Conservation (phyloP, 2,888 invertebrate species). For the Zele albiditarsus region DNA sequence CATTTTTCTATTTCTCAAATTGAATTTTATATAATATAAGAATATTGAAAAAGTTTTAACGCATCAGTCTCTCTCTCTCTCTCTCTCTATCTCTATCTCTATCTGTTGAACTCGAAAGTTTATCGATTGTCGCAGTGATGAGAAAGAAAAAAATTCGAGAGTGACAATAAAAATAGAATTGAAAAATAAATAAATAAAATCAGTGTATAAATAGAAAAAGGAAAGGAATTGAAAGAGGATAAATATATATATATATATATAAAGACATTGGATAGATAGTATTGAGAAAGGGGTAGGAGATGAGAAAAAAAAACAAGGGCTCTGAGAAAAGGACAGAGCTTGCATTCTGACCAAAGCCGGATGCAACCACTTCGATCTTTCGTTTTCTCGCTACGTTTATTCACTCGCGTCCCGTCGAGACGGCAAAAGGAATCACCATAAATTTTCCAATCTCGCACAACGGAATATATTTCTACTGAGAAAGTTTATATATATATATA, state of each 20-base stretch:
- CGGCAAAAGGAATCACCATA: constrained; percentile 11
- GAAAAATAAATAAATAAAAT: constrained; percentile 7
- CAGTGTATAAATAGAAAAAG: not conserved
- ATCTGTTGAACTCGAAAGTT: not conserved
- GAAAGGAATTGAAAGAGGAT: not conserved
- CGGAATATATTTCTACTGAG: not conserved
- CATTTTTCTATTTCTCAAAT: not conserved
- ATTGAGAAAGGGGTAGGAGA: not conserved
- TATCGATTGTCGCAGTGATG: not conserved
- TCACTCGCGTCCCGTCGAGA: constrained; percentile 11
- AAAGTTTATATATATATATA: not conserved
- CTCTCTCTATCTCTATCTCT: not conserved
- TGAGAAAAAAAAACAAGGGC: not conserved
- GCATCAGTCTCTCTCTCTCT: not conserved
- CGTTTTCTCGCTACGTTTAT: constrained; percentile 13
- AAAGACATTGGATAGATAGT: not conserved
- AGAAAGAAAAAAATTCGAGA: not conserved
- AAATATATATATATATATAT: not conserved
- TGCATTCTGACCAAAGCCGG: constrained; percentile 9
- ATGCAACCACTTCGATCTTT: constrained; percentile 12
- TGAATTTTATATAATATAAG: not conserved
- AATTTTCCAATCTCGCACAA: constrained; percentile 6
- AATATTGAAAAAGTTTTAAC: not conserved
- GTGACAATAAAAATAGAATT: not conserved
- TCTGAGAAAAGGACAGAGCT: not conserved